Base-by-base conservation (phyloP, 2,113 vertebrate genomes). In the Lophochroa leadbeateri region DNA sequence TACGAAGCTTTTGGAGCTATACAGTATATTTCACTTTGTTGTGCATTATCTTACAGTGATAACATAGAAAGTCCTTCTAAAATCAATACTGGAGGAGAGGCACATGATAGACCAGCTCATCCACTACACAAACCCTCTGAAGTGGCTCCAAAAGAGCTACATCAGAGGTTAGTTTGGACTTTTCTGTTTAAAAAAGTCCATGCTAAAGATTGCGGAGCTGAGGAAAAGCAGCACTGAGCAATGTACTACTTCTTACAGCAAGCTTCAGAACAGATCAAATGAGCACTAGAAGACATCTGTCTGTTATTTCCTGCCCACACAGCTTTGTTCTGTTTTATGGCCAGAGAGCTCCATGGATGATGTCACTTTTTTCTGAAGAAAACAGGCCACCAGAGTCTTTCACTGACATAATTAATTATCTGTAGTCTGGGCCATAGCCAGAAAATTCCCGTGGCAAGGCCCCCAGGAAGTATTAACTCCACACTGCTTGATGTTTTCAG, bases 401-500 rank as follows among this genome's bases (percentile, higher is more conserved):
- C 97, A 97, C 97, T 98, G 96, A 98, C 97, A 98, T 98, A 98
- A 98, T 98, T 98, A 98, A 98, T 98, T 98, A 98, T 98, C 98
- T 98, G 97, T 96, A 98, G 94, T 95, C 97, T 98, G 98, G 97
- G 92, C 90, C 93, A 87, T 79, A 85, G 97, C 98, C 98, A 98
- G 95, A 97, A 97, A 97, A 97, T 97, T 98, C 96, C 97, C 97
- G 97, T 97, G 93, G 96, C 96, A 96, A 95, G 88, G 82, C 96
- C 92, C 92, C 90, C 21, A 63, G 79, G 86, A 97, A 97, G 94
- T 91, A 98, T 98, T 97, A 98, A 98, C 97, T 98, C 96, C 88
- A 95, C 94, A 72, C 92, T 94, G 96, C 68, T 97, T 89, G 94
- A 95, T 96, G 95, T 96, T 97, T 94, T 96, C 91, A 91, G 96